phyloP scores from a whole-genome alignment of 2,888 invertebrate genomes.

The Bibio marci region DNA sequence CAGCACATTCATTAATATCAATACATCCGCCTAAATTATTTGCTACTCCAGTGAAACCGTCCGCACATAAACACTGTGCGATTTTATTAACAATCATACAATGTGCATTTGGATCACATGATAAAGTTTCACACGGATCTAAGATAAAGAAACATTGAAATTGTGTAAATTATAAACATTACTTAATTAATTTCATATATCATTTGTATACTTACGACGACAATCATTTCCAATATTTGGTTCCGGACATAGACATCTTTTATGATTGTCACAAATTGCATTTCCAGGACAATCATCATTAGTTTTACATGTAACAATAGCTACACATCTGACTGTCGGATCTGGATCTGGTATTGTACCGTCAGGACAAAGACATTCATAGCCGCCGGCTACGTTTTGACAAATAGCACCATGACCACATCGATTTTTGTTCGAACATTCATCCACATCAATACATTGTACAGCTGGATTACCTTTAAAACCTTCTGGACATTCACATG shows the following conservation, averaged over 20 bases:
- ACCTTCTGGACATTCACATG: conserved; percentile 68
- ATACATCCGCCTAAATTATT: conserved; percentile 50
- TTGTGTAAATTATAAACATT: conserved; percentile 7
- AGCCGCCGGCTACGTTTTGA: conserved; percentile 59
- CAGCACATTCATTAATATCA: conserved; percentile 77
- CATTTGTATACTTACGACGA: conserved; percentile 51
- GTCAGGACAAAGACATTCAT: conserved; percentile 63
- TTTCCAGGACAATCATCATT: conserved; percentile 79
- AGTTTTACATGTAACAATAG: conserved; percentile 57
- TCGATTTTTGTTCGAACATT: conserved; percentile 49
- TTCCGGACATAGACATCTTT: conserved; percentile 73
- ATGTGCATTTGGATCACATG: conserved; percentile 74
- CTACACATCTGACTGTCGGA: conserved; percentile 62
- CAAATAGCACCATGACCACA: conserved; percentile 75
- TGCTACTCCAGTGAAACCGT: conserved; percentile 54
- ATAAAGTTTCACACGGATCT: conserved; percentile 81
- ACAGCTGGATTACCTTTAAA: conserved; percentile 71
- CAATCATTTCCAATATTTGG: conserved; percentile 86
- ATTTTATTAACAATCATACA: conserved; percentile 70
- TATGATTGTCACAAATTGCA: conserved; percentile 61
- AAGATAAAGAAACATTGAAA: too few relatives aligned
- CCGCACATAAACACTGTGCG: conserved; percentile 69
- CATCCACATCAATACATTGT: conserved; percentile 69
- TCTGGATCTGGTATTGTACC: conserved; percentile 72
- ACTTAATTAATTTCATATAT: conserved; percentile 2